Percentiles rank a stretch among this genome's conserved stretches.
Conservation (phyloP, 2,113 vertebrate species). For the Morone saxatilis region DNA sequence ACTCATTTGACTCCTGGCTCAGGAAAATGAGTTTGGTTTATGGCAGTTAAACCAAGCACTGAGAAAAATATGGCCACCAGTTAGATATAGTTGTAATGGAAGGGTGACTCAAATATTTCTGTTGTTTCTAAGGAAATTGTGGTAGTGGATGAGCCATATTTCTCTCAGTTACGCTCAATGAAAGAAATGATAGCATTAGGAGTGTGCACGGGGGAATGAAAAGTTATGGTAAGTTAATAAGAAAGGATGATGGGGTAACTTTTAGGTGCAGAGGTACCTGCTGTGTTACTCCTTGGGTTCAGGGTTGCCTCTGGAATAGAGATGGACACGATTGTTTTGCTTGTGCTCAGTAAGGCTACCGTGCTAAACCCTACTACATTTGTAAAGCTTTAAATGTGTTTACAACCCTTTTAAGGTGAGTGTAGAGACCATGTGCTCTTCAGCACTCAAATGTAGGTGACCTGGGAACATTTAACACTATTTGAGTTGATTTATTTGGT, state of each 20-base stretch:
- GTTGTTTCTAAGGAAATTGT: neutral
- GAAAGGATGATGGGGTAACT: slow-evolving; percentile 73
- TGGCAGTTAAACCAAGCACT: slow-evolving; percentile 80
- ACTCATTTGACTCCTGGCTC: slow-evolving; percentile 77
- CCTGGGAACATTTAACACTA: neutral
- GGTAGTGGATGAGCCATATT: slow-evolving; percentile 70
- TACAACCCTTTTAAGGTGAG: slow-evolving; percentile 2
- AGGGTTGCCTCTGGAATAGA: slow-evolving; percentile 98
- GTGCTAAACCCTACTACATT: neutral
- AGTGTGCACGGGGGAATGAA: slow-evolving; percentile 49
- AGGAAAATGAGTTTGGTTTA: slow-evolving; percentile 84
- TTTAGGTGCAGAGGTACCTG: slow-evolving; percentile 91
- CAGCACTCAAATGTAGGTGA: neutral
- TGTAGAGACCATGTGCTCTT: neutral
- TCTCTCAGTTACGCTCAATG: slow-evolving; percentile 74
- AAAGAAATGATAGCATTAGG: slow-evolving; percentile 60
- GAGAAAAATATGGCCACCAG: slow-evolving; percentile 79
- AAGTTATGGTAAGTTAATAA: slow-evolving; percentile 50
- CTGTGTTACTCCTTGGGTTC: slow-evolving; percentile 93
- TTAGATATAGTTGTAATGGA: neutral
- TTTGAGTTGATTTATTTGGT: neutral
- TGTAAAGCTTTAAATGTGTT: slow-evolving; percentile 8
- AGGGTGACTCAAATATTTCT: neutral
- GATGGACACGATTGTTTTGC: slow-evolving; percentile 84
- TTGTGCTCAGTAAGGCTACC: slow-evolving; percentile 31